Conservation (phyloP, 2,113 vertebrate genomes). For the Harpagus bidentatus region DNA sequence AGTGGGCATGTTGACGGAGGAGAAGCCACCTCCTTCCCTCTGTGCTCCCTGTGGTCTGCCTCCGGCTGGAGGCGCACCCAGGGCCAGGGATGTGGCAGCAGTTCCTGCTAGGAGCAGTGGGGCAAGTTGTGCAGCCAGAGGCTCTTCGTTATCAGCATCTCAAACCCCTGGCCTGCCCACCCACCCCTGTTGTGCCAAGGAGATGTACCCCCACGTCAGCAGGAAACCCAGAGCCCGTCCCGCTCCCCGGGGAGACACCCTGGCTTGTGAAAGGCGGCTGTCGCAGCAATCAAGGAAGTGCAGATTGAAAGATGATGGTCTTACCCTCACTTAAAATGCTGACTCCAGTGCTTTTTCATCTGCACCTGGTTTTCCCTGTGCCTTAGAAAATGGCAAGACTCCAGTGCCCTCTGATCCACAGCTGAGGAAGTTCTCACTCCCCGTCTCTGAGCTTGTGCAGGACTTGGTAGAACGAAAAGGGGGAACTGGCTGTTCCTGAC, state of each 20-base stretch:
- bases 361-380: neutral
- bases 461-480: neutral
- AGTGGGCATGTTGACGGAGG: neutral
- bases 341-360: neutral
- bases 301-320: neutral
- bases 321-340: neutral
- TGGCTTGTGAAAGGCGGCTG: neutral
- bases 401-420: accelerated
- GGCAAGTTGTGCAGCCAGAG: neutral
- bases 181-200: accelerated
- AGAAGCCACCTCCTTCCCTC: neutral
- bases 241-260: neutral
- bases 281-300: neutral
- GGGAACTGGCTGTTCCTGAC: neutral
- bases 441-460: accelerated
- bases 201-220: neutral
- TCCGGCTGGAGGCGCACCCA: neutral
- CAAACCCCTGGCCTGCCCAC: neutral
- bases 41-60: neutral
- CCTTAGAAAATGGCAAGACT: neutral
- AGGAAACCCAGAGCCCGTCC: neutral
- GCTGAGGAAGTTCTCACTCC: neutral
- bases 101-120: neutral
- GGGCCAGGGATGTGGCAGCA: neutral
- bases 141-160: neutral